Percentiles rank a stretch among this genome's conserved stretches.
These are phyloP conservation scores for Stigmatopora argus DNA, from an alignment of 2,113 vertebrate species.

Conservation along the genomic window DNA sequence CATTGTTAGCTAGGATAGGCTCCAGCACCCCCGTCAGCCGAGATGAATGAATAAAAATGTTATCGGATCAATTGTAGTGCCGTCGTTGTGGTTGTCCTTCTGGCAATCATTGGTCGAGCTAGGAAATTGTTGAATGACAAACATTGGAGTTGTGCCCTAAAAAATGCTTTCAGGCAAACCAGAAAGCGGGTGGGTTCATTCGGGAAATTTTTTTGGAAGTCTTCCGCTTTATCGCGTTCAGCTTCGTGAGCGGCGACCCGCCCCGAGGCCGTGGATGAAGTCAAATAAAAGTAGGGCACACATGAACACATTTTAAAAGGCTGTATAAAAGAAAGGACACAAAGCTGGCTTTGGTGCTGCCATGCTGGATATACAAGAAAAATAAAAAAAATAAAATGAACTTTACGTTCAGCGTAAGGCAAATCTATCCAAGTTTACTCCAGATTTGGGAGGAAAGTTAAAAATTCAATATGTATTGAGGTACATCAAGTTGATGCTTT, in stretches of 20 bases:
- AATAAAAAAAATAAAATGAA: constrained; percentile 40
- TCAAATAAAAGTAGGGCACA: constrained; percentile 4
- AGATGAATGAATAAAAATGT: no score
- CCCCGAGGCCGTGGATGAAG: constrained; percentile 24
- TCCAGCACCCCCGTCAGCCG: no score
- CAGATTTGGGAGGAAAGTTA: background rate
- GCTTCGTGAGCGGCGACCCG: constrained; percentile 30
- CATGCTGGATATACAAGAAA: constrained; percentile 49
- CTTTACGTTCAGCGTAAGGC: constrained; percentile 50
- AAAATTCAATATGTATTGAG: no score
- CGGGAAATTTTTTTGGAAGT: constrained; percentile 14
- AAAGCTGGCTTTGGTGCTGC: constrained; percentile 44
- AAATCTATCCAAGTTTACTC: constrained; percentile 17
- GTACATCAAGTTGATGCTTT: background rate
- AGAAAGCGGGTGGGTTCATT: constrained; percentile 16
- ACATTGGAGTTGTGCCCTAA: no score
- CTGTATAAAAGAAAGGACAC: constrained; percentile 9
- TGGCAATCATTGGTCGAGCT: no score
- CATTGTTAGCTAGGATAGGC: no score
- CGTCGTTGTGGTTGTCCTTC: no score
- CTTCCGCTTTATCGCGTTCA: constrained; percentile 24
- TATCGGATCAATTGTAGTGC: no score
- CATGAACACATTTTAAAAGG: constrained; percentile 16
- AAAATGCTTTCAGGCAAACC: constrained; percentile 18
- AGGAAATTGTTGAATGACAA: no score